Evolutionary conservation across 2,113 vertebrate genomes (phyloP).

Genomic region (Illadopsis cleaveri): DNA sequence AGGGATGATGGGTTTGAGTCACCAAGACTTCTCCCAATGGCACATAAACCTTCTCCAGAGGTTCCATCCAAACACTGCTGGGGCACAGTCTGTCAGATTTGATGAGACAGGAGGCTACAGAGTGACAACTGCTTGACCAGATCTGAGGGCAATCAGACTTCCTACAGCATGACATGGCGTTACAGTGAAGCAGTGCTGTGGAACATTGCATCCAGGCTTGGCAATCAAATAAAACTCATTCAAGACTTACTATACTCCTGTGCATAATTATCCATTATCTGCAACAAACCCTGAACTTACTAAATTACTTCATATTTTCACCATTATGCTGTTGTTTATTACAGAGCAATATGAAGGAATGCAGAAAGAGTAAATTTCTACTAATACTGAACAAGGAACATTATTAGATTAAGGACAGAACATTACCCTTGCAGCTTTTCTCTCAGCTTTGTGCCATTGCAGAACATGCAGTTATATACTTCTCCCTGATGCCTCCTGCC

Average conservation of each 20-base stretch:
- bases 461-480: constrained; percentile 12
- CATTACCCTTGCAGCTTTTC: constrained; percentile 46
- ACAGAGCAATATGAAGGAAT: constrained; percentile 23
- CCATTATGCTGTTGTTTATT: constrained; percentile 31
- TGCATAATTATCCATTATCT: constrained; percentile 45
- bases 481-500: not conserved
- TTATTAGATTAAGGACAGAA: constrained; percentile 59
- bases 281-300: constrained; percentile 41
- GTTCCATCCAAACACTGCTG: not conserved
- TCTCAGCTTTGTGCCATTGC: constrained; percentile 3
- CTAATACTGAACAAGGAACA: constrained; percentile 35
- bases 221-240: constrained; percentile 44
- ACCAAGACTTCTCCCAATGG: not conserved
- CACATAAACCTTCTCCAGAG: not conserved
- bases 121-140: not conserved
- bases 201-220: not conserved
- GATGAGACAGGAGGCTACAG: not conserved
- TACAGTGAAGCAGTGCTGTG: not conserved
- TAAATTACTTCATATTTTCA: constrained; percentile 41
- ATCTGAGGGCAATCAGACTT: not conserved
- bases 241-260: constrained; percentile 22
- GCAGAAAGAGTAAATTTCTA: constrained; percentile 42
- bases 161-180: not conserved
- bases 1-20: not conserved
- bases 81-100: not conserved